A percentile compares a stretch with the other conserved stretches of the same genome.
phyloP scores from a whole-genome alignment of 2,888 invertebrate species.

The Pristionchus fissidentatus region DNA sequence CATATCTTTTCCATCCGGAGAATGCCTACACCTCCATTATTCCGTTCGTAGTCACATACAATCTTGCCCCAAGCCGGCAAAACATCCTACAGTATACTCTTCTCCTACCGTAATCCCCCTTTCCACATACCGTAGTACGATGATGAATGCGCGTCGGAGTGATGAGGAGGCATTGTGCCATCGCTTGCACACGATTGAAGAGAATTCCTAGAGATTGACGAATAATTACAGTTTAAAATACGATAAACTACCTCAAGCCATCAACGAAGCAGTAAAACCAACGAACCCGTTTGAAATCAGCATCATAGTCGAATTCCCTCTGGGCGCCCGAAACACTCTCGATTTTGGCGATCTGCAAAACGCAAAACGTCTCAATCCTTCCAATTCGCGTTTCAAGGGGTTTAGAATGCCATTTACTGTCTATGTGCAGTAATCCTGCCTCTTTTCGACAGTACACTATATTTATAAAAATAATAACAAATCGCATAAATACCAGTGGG shows the following conservation, averaged over 20 bases:
- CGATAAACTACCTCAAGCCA: neutral
- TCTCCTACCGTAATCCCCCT: neutral
- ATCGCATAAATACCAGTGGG: neutral
- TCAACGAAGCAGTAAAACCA: neutral
- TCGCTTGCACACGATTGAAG: neutral
- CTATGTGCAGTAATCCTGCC: too few relatives aligned
- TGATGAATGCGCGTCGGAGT: neutral
- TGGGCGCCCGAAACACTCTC: neutral
- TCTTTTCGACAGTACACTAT: neutral
- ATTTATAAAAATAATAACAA: neutral
- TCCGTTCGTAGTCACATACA: too few relatives aligned
- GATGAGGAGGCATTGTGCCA: slow-evolving; percentile 29
- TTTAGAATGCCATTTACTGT: too few relatives aligned
- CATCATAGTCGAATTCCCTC: slow-evolving; percentile 27
- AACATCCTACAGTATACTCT: too few relatives aligned
- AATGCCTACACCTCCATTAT: too few relatives aligned
- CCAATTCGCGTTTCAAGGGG: too few relatives aligned
- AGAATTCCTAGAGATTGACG: neutral
- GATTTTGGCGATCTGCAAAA: neutral
- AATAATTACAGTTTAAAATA: neutral
- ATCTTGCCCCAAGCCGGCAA: too few relatives aligned
- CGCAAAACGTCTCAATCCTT: too few relatives aligned
- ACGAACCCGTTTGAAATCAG: slow-evolving; percentile 33
- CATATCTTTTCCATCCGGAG: too few relatives aligned
- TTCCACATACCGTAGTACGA: slow-evolving; percentile 10